Base-by-base conservation (phyloP, 1,140 invertebrate genomes). In the Drosophila nikananu region DNA sequence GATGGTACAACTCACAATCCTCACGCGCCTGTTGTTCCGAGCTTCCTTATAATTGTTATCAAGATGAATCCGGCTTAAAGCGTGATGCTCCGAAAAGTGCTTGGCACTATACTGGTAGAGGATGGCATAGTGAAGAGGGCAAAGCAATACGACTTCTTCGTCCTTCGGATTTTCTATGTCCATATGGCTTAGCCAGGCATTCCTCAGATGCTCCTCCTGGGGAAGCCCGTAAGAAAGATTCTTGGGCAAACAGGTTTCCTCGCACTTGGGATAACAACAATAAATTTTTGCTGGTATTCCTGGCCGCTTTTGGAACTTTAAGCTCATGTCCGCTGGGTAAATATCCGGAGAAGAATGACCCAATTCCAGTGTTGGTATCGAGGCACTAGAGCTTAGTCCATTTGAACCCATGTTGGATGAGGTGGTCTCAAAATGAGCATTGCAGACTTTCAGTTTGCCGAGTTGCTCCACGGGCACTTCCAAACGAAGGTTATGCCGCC, bases 341-440 rank as follows among this genome's bases (percentile, higher is more conserved):
- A 91, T 73, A 6, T 55, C 54, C 0, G 35, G 41, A 27, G 77
- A 62, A 13, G 68, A 54, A 19, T 91, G 89, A 0, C 89, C 89
- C 51, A 91, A 41, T 2, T 86, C 52, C n/a, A 91, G 23, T 0
- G 89, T 91, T 37, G 89, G 89, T 65, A 91, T 73, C 2, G 83
- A 54, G 23, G 21, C 10, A 8, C 76, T 68, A 9, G 57, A 27
- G 2, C 70, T 59, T 1, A 72, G 35, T 0, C 72, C 67, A 7
- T 58, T 61, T 3, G 64, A 57, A 3, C 83, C 65, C 7, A 77
- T 48, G 17, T 67, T 74, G 17, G 58, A 23, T 2, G 46, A 78
- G n/a, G 54, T 42, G 2, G 35, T 1, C 10, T 92, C 82, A n/a
- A 91, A 91, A 21, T 91, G 90, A 7, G 9, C 48, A 25, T 59